phyloP scores from a whole-genome alignment of 1,140 invertebrate species.

The Calliopsis andreniformis region DNA sequence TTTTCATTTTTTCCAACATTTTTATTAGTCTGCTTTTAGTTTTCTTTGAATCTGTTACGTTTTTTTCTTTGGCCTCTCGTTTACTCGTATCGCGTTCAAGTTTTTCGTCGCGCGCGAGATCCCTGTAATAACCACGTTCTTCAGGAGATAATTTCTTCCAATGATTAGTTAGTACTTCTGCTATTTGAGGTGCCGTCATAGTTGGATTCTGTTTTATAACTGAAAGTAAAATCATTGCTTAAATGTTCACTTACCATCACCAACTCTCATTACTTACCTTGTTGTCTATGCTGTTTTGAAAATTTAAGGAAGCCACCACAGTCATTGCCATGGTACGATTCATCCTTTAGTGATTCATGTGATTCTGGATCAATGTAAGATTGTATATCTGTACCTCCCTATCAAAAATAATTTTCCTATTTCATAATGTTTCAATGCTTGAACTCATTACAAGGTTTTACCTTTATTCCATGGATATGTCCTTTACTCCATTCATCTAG shows the following conservation, averaged over 20 bases:
- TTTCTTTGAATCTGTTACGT: slow-evolving; percentile 36
- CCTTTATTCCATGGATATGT: slow-evolving; percentile 69
- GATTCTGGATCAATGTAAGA: slow-evolving; percentile 19
- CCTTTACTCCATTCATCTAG: slow-evolving; percentile 79
- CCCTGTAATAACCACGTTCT: slow-evolving; percentile 78
- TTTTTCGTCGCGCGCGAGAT: slow-evolving; percentile 63
- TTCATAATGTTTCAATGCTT: not conserved
- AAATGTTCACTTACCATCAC: slow-evolving; percentile 19
- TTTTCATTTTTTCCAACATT: slow-evolving; percentile 69
- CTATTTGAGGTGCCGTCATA: slow-evolving; percentile 75
- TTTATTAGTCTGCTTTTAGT: slow-evolving; percentile 66
- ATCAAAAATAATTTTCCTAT: slow-evolving; percentile 19
- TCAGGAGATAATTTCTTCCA: slow-evolving; percentile 78
- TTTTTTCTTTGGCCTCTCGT: slow-evolving; percentile 40
- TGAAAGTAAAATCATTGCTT: slow-evolving; percentile 49
- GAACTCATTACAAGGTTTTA: slow-evolving; percentile 36
- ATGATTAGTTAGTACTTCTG: slow-evolving; percentile 69
- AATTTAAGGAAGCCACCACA: slow-evolving; percentile 58
- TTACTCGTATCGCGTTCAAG: slow-evolving; percentile 2
- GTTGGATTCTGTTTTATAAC: slow-evolving; percentile 71
- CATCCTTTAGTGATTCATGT: not conserved
- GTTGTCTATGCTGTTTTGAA: slow-evolving; percentile 67
- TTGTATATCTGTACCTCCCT: slow-evolving; percentile 61
- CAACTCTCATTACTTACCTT: slow-evolving; percentile 70
- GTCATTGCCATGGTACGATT: not conserved